Conservation (phyloP, 2,113 vertebrate species). For the Crotophaga sulcirostris region DNA sequence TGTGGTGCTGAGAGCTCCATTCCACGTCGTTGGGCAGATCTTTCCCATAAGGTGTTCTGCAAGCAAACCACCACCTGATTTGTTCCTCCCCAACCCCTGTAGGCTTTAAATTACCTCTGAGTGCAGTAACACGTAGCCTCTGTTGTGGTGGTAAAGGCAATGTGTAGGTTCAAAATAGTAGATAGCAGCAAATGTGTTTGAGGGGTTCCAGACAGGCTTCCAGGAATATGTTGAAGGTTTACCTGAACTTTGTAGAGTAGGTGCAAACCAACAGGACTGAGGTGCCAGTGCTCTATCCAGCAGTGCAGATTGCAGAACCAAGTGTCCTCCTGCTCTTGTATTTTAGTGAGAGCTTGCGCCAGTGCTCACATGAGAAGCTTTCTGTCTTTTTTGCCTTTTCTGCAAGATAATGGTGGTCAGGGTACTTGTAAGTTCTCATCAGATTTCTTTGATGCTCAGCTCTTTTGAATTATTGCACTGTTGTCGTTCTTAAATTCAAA, state of each 20-base stretch:
- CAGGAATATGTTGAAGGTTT: no score
- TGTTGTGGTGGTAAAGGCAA: not conserved
- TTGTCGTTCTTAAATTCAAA: not conserved
- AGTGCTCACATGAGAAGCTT: accelerated
- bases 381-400: not conserved
- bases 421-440: not conserved
- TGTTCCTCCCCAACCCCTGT: not conserved
- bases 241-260: no score
- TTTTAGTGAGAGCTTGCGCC: no score
- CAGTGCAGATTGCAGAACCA: accelerated
- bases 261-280: no score
- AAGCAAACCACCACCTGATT: not conserved
- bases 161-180: not conserved
- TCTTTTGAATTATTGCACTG: not conserved
- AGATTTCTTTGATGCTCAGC: not conserved
- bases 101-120: accelerated
- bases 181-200: not conserved
- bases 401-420: no score
- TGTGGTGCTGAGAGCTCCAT: accelerated
- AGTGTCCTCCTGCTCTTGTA: accelerated
- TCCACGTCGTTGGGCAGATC: accelerated
- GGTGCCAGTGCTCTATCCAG: accelerated
- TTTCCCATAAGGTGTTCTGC: not conserved
- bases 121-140: accelerated
- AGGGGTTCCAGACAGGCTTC: not conserved